Evolutionary conservation across 2,113 vertebrate genomes (phyloP).

Genomic region (Camelus bactrianus): DNA sequence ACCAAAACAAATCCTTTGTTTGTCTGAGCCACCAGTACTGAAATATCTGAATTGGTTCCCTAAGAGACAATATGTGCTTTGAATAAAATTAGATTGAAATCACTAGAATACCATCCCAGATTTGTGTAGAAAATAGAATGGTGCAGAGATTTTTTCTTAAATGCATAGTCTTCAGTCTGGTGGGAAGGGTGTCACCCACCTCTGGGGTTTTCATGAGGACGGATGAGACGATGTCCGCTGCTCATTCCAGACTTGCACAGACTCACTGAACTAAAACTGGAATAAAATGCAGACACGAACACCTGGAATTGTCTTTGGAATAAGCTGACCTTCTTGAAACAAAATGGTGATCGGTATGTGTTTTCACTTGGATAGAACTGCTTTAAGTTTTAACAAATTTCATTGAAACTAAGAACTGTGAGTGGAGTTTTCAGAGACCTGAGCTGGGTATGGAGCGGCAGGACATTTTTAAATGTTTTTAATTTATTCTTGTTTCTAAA

Average conservation of each 20-base stretch:
- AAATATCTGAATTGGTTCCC: not conserved
- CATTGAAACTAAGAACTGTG: not conserved
- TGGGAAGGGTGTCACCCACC: too few relatives aligned
- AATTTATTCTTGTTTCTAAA: not conserved
- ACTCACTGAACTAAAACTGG: not conserved
- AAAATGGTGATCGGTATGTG: not conserved
- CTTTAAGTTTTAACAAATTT: not conserved
- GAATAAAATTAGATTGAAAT: not conserved
- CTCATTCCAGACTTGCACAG: not conserved
- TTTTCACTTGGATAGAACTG: not conserved
- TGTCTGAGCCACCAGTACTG: not conserved
- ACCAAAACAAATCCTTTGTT: not conserved
- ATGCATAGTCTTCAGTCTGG: not conserved
- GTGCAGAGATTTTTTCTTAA: not conserved
- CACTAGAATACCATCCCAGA: not conserved
- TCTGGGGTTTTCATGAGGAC: not conserved
- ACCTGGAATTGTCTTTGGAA: not conserved
- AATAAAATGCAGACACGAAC: not conserved
- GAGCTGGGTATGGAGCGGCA: not conserved
- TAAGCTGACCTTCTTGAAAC: not conserved
- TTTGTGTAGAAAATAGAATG: not conserved
- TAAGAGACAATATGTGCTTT: not conserved
- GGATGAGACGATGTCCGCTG: too few relatives aligned
- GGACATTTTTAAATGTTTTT: not conserved
- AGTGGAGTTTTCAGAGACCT: not conserved